Percentiles rank a stretch among this genome's conserved stretches.
These are phyloP conservation scores for Pygoscelis adeliae DNA, from an alignment of 2,113 vertebrate species.

Conservation along the genomic window DNA sequence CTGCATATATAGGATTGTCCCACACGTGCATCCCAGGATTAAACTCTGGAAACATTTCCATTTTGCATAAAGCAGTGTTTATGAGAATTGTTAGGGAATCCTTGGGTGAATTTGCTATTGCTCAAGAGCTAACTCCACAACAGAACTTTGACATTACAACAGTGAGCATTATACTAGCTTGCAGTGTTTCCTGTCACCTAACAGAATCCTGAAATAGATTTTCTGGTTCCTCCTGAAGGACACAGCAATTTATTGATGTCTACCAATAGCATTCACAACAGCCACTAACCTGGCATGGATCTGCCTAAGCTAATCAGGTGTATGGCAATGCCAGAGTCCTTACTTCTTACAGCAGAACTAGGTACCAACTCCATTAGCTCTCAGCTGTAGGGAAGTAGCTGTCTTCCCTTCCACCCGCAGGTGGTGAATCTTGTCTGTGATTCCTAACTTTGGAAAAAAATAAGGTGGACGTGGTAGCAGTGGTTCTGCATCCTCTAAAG, in stretches of 20 bases:
- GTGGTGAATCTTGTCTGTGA: neutral
- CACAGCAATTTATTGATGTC: neutral
- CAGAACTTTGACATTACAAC: accelerated
- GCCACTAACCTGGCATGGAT: neutral
- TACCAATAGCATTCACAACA: neutral
- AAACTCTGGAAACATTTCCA: neutral
- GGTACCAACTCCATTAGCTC: neutral
- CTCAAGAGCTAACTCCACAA: neutral
- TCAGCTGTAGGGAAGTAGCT: neutral
- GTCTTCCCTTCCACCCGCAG: neutral
- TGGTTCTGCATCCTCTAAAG: neutral
- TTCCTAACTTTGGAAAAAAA: neutral
- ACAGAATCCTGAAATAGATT: neutral
- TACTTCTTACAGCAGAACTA: neutral
- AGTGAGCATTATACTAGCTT: neutral
- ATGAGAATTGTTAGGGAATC: neutral
- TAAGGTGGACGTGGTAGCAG: neutral
- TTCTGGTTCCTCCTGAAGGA: neutral
- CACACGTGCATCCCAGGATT: neutral
- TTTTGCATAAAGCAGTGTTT: neutral
- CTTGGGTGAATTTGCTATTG: neutral
- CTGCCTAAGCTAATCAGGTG: neutral
- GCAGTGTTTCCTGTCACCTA: neutral
- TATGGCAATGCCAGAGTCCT: neutral
- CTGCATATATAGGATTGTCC: neutral